phyloP scores from a whole-genome alignment of 2,113 vertebrate species.

The Phaethon lepturus region DNA sequence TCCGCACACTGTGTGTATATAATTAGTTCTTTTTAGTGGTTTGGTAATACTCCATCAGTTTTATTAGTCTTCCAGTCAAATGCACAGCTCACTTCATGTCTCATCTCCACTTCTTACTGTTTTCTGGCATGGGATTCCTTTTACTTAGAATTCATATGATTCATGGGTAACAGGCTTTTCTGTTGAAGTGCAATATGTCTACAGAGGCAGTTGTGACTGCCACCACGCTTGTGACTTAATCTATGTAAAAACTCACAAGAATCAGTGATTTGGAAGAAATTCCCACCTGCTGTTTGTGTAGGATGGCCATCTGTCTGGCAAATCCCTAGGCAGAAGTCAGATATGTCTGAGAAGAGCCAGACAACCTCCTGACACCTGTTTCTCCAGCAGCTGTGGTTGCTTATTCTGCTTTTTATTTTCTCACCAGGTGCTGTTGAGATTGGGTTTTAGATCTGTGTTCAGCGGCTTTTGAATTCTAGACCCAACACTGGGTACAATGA shows the following conservation, averaged over 20 bases:
- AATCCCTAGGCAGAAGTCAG: not conserved
- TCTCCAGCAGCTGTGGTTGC: not conserved
- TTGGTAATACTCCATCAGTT: not conserved
- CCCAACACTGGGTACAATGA: not conserved
- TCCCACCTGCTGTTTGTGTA: constrained; percentile 33
- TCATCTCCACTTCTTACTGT: not conserved
- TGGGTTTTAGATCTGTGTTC: not conserved
- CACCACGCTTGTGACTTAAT: not conserved
- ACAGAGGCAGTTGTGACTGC: not conserved
- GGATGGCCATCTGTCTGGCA: constrained; percentile 36
- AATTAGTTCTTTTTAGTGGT: not conserved
- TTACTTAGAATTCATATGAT: constrained; percentile 21
- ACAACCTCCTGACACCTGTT: not conserved
- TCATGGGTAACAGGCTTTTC: constrained; percentile 14
- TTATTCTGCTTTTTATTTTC: not conserved
- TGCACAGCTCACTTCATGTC: not conserved
- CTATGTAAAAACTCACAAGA: not conserved
- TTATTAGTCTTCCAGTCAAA: not conserved
- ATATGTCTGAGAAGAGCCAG: not conserved
- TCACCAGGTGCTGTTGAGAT: not conserved
- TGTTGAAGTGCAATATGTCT: not conserved
- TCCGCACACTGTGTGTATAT: not conserved
- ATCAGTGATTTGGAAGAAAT: constrained; percentile 26
- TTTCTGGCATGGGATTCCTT: not conserved
- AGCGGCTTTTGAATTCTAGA: not conserved